Percentiles rank a stretch among this genome's conserved stretches.
phyloP scores from a whole-genome alignment of 2,113 vertebrate species.

The Physeter macrocephalus region DNA sequence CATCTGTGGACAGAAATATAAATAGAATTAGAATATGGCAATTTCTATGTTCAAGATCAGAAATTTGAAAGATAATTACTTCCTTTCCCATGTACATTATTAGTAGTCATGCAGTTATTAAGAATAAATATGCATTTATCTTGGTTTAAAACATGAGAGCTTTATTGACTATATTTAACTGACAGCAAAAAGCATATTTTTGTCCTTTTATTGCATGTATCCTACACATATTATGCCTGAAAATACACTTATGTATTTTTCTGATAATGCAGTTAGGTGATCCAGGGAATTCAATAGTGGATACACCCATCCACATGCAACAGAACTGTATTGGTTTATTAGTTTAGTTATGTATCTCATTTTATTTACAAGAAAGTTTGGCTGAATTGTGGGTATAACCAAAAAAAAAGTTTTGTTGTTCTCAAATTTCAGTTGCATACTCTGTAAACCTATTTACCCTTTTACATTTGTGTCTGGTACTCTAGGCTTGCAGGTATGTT shows the following conservation, averaged over 20 bases:
- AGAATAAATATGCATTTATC: background rate
- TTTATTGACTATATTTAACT: background rate
- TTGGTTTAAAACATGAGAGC: background rate
- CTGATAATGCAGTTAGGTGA: background rate
- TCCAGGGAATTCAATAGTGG: background rate
- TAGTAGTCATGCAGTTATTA: background rate
- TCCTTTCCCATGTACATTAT: background rate
- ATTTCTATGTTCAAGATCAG: background rate
- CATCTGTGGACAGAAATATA: background rate
- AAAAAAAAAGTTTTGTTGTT: background rate
- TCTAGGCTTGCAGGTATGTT: background rate
- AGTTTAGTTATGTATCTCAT: background rate
- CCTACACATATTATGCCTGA: background rate
- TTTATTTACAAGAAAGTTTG: background rate
- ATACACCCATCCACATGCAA: background rate
- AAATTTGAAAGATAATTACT: background rate
- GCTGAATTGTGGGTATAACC: background rate
- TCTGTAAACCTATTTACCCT: background rate
- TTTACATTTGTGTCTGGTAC: no score
- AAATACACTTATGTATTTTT: background rate
- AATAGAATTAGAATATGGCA: background rate
- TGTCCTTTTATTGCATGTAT: background rate
- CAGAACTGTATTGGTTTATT: background rate
- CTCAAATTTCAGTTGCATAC: background rate
- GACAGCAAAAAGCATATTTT: background rate